Conservation (phyloP, 2,888 invertebrate genomes). For the Poecilus cupreus region DNA sequence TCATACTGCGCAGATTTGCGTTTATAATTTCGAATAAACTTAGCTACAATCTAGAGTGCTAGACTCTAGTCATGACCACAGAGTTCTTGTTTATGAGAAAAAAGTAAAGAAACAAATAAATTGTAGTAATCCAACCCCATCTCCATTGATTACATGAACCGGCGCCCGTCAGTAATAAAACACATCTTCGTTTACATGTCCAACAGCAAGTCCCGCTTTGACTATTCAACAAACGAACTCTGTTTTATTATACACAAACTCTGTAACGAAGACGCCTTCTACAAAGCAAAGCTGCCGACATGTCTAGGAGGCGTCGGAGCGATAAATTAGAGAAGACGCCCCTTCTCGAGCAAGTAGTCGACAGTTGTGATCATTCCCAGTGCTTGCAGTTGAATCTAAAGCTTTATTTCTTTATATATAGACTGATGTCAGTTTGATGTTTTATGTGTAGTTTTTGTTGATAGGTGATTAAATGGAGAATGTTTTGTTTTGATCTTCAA, state of each 20-base stretch:
- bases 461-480: slow-evolving; percentile 27
- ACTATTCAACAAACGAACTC: slow-evolving; percentile 22
- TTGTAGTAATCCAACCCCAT: slow-evolving; percentile 5
- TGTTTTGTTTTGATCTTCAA: slow-evolving; percentile 34
- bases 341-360: neutral
- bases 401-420: slow-evolving; percentile 13
- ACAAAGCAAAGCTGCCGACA: slow-evolving; percentile 14
- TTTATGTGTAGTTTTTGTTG: neutral
- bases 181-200: slow-evolving; percentile 5
- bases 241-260: slow-evolving; percentile 38
- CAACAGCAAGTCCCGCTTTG: slow-evolving; percentile 14
- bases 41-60: too few relatives aligned
- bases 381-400: neutral
- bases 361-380: neutral
- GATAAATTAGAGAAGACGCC: neutral
- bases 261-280: slow-evolving; percentile 14
- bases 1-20: too few relatives aligned
- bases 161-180: slow-evolving; percentile 44
- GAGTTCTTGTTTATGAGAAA: too few relatives aligned
- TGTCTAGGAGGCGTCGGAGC: slow-evolving; percentile 10
- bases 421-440: slow-evolving; percentile 37
- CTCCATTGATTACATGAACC: neutral
- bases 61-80: too few relatives aligned
- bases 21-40: too few relatives aligned
- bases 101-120: neutral